Conservation (phyloP, 2,888 invertebrate genomes). For the Ophioninae sp. region DNA sequence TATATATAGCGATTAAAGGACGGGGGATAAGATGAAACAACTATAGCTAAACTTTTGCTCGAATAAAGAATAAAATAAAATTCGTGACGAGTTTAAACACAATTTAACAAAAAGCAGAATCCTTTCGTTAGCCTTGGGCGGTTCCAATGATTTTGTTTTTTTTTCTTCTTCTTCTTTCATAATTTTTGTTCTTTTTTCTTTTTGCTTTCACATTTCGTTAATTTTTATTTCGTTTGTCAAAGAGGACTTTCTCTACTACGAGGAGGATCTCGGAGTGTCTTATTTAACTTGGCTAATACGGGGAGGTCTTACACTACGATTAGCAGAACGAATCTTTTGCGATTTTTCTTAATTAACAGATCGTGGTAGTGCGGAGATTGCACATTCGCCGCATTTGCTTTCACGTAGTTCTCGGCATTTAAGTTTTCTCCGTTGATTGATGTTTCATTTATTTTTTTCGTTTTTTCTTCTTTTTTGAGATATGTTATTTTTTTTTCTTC, state of each 20-base stretch:
- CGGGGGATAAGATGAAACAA: constrained; percentile 32
- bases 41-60: constrained; percentile 3
- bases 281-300: constrained; percentile 74
- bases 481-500: background rate
- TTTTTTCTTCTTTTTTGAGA: too few species aligned
- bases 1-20: constrained; percentile 30
- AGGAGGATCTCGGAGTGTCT: constrained; percentile 74
- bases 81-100: constrained; percentile 3
- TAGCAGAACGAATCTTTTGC: constrained; percentile 72
- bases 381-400: constrained; percentile 29
- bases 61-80: constrained; percentile 21
- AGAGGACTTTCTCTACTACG: constrained; percentile 74
- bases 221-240: constrained; percentile 63
- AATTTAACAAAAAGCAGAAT: constrained; percentile 72
- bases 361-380: constrained; percentile 42
- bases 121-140: constrained; percentile 73
- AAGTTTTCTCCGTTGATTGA: constrained; percentile 41
- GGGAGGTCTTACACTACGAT: constrained; percentile 78
- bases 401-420: constrained; percentile 6
- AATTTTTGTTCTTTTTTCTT: background rate
- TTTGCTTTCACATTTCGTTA: constrained; percentile 39
- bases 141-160: constrained; percentile 64
- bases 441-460: background rate
- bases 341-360: constrained; percentile 59
- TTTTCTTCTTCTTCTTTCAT: too few species aligned